Percentiles rank a stretch among this genome's conserved stretches.
Conservation (phyloP, 2,888 invertebrate genomes). For the Notodonta dromedarius region DNA sequence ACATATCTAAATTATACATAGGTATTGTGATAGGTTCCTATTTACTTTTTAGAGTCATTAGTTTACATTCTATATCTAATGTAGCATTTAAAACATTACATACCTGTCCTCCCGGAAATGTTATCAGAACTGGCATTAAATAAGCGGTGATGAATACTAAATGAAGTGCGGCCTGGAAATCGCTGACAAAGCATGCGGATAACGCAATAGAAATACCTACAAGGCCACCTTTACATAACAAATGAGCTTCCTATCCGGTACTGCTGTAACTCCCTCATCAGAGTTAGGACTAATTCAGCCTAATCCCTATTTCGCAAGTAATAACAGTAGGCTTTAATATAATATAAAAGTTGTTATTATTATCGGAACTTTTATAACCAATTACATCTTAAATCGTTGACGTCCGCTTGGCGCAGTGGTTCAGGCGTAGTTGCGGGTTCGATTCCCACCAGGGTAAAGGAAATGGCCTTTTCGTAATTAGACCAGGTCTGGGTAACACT, state of each 20-base stretch:
- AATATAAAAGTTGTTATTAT: background rate
- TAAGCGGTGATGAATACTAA: constrained; percentile 14
- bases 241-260: constrained; percentile 19
- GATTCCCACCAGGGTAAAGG: too few relatives aligned
- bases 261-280: constrained; percentile 7
- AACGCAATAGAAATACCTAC: constrained; percentile 4
- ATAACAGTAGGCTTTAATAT: background rate
- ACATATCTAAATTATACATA: background rate
- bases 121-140: constrained; percentile 2
- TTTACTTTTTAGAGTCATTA: too few relatives aligned
- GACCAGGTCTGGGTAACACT: too few relatives aligned
- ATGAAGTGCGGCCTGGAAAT: constrained; percentile 4
- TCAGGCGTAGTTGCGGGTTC: too few relatives aligned
- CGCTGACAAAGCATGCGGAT: background rate
- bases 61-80: too few relatives aligned
- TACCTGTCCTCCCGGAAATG: background rate
- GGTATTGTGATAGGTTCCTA: too few relatives aligned
- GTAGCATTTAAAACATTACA: too few relatives aligned
- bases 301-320: background rate
- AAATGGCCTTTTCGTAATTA: too few relatives aligned
- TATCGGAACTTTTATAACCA: too few relatives aligned
- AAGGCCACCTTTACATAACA: constrained; percentile 17
- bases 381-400: too few relatives aligned
- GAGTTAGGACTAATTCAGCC: background rate
- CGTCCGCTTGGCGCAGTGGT: too few relatives aligned